phyloP scores from a whole-genome alignment of 2,113 vertebrate genomes.

The Chionis minor region DNA sequence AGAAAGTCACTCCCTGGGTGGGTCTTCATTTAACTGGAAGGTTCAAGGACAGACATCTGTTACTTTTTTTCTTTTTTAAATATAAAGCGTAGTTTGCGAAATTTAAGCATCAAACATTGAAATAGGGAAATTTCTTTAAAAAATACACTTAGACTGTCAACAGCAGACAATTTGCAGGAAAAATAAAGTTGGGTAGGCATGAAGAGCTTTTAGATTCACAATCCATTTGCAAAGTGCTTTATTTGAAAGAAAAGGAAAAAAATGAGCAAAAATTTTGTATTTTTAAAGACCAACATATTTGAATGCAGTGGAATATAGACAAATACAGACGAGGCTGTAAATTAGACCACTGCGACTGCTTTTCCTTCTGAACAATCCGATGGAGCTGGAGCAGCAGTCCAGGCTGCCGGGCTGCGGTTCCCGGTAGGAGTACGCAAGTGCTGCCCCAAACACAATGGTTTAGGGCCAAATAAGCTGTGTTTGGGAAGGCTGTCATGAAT shows the following conservation, averaged over 20 bases:
- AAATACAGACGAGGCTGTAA: not conserved
- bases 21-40: not conserved
- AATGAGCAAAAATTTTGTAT: not conserved
- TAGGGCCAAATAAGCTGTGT: not conserved
- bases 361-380: not conserved
- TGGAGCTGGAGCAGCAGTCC: not conserved
- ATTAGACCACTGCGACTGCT: not conserved
- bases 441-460: not conserved
- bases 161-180: not conserved
- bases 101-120: not conserved
- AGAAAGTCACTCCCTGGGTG: slow-evolving; percentile 2
- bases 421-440: accelerated
- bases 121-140: not conserved
- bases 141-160: not conserved
- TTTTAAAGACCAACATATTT: not conserved
- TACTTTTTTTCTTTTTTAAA: not conserved
- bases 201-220: not conserved
- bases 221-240: not conserved
- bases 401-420: not conserved
- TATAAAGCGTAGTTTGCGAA: not conserved
- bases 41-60: not conserved
- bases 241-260: not conserved
- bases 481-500: not conserved
- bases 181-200: not conserved
- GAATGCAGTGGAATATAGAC: not conserved